Percentiles rank a stretch among this genome's conserved stretches.
Evolutionary conservation across 2,113 vertebrate species (phyloP).

Genomic region (Herpetotheres cachinnans): DNA sequence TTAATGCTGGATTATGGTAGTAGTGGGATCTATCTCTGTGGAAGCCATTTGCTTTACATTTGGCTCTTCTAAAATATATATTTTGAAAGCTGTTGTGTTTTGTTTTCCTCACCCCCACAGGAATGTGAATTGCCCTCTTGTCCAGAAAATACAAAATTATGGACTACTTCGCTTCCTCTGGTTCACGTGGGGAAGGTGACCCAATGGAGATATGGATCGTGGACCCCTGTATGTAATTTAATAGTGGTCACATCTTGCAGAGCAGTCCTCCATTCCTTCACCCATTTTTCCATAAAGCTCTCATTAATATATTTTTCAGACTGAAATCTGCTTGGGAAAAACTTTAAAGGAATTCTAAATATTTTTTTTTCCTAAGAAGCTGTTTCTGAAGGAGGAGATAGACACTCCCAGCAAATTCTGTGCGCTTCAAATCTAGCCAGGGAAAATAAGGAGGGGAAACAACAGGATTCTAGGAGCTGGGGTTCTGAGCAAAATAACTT

Average conservation of each 20-base stretch:
- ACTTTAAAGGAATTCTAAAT: background rate
- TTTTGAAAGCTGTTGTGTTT: background rate
- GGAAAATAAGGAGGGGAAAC: background rate
- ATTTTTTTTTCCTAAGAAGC: background rate
- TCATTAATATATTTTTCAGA: background rate
- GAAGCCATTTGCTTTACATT: background rate
- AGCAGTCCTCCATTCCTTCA: background rate
- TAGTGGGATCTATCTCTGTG: background rate
- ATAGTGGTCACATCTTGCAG: background rate
- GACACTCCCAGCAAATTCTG: background rate
- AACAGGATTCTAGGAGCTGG: background rate
- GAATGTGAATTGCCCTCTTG: slow-evolving; percentile 85
- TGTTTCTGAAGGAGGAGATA: background rate
- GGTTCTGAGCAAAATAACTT: background rate
- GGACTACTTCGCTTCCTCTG: slow-evolving; percentile 78
- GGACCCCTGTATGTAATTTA: slow-evolving; percentile 86
- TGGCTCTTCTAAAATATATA: background rate
- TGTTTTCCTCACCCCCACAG: slow-evolving; percentile 59
- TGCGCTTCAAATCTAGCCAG: background rate
- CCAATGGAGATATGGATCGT: slow-evolving; percentile 94
- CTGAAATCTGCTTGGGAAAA: background rate
- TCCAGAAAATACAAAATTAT: slow-evolving; percentile 65
- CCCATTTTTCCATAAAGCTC: background rate
- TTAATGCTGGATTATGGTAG: background rate
- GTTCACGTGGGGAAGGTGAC: slow-evolving; percentile 70